Evolutionary conservation across 2,888 invertebrate species (phyloP).

Genomic region (Microplitis deprimator): DNA sequence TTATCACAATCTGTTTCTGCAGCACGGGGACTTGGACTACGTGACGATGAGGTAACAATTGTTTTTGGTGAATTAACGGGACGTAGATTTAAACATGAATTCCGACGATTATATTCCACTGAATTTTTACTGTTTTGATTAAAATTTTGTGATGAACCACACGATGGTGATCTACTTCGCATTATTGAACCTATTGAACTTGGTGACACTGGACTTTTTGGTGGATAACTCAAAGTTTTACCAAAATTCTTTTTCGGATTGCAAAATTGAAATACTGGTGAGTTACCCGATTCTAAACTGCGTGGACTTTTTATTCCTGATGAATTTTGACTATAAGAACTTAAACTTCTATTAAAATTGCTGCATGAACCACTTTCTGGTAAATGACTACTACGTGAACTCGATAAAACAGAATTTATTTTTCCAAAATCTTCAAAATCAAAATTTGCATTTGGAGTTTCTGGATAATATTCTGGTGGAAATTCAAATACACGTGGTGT

Average conservation of each 20-base stretch:
- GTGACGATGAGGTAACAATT: conserved; percentile 50
- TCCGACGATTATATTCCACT: conserved; percentile 56
- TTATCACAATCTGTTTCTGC: conserved; percentile 37
- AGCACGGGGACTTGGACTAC: conserved; percentile 29
- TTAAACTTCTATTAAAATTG: conserved; percentile 46
- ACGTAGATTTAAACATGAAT: conserved; percentile 56
- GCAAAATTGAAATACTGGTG: conserved; percentile 60
- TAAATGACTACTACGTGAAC: conserved; percentile 45
- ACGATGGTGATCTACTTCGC: conserved; percentile 49
- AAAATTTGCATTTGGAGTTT: conserved; percentile 60
- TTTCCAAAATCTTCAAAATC: conserved; percentile 60
- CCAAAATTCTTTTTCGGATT: conserved; percentile 58
- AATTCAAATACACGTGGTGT: conserved; percentile 72
- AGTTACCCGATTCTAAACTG: conserved; percentile 50
- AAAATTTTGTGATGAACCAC: conserved; percentile 52
- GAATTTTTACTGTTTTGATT: conserved; percentile 52
- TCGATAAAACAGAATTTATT: conserved; percentile 36
- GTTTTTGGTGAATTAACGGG: conserved; percentile 59
- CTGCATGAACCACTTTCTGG: conserved; percentile 36
- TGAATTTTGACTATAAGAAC: conserved; percentile 44
- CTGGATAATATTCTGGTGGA: conserved; percentile 59
- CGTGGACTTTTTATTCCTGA: conserved; percentile 50
- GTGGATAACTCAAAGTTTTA: conserved; percentile 62
- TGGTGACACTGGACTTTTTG: conserved; percentile 57
- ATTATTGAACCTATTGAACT: conserved; percentile 36